Evolutionary conservation across 2,113 vertebrate genomes (phyloP), one percentile per base, ranked within the genome.

Genomic region (Nannospalax galili): DNA sequence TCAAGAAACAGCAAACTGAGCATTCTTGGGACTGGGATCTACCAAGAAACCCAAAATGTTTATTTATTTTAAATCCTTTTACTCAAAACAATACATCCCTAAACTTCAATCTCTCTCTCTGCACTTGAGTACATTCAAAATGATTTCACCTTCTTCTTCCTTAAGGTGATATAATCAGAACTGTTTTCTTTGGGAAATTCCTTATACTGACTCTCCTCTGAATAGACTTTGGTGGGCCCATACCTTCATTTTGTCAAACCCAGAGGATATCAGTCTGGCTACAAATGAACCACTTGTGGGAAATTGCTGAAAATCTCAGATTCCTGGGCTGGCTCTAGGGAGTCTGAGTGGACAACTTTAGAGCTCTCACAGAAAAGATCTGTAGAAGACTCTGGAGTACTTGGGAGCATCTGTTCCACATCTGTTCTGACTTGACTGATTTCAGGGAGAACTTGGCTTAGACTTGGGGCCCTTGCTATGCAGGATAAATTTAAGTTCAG

Each of bases 31-130:
- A 86, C 17, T 67, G 20, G 9, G 26, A 15, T 81, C 67, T 94
- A 88, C 93, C 42, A 74, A 73, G 87, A 95, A 95, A 81, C 84
- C 72, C 74, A 26, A 91, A 72, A 24, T 92, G 14, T 95, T 92
- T 95, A 40, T 95, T 97, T 90, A 88, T 86, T 93, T 96, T 92
- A 72, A 92, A 91, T 37, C 64, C 85, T 80, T 88, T 95, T 92
- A 94, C 73, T 93, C 73, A 95, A 42, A 92, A 67, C 60, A 85
- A 88, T 62, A 75, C 56, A 40, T 69, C 40, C 67, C 42, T n/a
- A 74, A 87, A 73, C 81, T 45, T 56, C 73, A 78, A 40, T 67
- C 45, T 81, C 88, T 77, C 12, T 85, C 67, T 92, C 45, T 90
- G 42, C 92, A 78, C 58, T 73, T 85, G 35, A 62, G 40, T 40